These are phyloP conservation scores for Torymus aiolomorphi DNA, from an alignment of 2,888 invertebrate genomes.

Conservation along the genomic window DNA sequence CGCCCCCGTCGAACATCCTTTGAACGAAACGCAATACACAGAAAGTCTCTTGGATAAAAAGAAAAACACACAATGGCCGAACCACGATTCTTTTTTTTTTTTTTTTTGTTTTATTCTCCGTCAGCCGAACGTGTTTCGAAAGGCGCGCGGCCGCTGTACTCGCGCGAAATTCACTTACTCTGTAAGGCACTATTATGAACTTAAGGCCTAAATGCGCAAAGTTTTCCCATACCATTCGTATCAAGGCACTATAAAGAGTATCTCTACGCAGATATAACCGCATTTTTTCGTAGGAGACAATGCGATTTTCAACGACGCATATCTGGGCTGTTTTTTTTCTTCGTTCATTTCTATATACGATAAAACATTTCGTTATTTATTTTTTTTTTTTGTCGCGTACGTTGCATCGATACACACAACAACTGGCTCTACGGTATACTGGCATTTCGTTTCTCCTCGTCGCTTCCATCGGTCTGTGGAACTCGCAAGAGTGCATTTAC, in stretches of 20 bases:
- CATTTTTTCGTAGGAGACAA: background rate
- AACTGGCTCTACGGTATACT: slow-evolving; percentile 73
- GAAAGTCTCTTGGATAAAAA: no score
- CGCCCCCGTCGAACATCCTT: background rate
- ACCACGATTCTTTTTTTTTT: background rate
- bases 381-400: slow-evolving; percentile 28
- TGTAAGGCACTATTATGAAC: slow-evolving; percentile 56
- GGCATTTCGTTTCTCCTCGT: slow-evolving; percentile 68
- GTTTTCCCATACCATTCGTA: slow-evolving; percentile 29
- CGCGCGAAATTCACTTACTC: slow-evolving; percentile 27
- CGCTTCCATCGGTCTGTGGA: slow-evolving; percentile 49
- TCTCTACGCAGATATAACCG: slow-evolving; percentile 32
- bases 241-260: slow-evolving; percentile 52
- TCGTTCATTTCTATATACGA: no score
- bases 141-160: background rate
- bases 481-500: background rate
- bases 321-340: no score
- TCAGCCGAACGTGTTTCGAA: slow-evolving; percentile 34
- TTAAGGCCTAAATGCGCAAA: slow-evolving; percentile 51
- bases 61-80: slow-evolving; percentile 15
- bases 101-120: no score
- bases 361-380: no score
- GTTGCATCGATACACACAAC: slow-evolving; percentile 34
- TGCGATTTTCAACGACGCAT: no score
- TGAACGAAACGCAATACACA: background rate